phyloP scores from a whole-genome alignment of 2,888 invertebrate genomes.

The Tiphia femorata region DNA sequence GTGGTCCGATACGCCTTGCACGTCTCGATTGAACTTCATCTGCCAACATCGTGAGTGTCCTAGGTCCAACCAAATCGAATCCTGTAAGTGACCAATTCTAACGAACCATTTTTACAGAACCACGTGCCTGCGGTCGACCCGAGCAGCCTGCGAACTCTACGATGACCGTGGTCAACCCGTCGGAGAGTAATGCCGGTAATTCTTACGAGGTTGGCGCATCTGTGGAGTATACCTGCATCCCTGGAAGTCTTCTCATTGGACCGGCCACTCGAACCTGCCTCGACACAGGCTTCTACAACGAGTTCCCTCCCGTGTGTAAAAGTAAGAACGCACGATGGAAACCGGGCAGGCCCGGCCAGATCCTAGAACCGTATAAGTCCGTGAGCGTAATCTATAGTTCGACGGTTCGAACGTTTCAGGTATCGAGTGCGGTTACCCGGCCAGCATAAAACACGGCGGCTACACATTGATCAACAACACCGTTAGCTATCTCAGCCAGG shows the following conservation, averaged over 20 bases:
- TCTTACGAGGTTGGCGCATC: conserved; percentile 81
- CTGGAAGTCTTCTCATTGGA: conserved; percentile 89
- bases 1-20: conserved; percentile 93
- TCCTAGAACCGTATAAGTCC: background rate
- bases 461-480: conserved; percentile 88
- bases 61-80: background rate
- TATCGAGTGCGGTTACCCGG: conserved; percentile 91
- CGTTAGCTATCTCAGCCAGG: conserved; percentile 87
- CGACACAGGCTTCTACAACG: conserved; percentile 93
- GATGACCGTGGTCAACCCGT: conserved; percentile 72
- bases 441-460: conserved; percentile 85
- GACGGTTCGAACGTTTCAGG: conserved; percentile 70
- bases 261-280: conserved; percentile 86
- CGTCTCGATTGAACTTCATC: conserved; percentile 86
- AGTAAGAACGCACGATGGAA: conserved; percentile 81
- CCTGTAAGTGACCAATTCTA: background rate
- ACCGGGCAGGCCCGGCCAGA: too few relatives aligned
- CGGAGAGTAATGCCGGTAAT: conserved; percentile 75
- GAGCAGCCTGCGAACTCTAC: conserved; percentile 95
- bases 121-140: conserved; percentile 90
- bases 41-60: conserved; percentile 90
- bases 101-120: conserved; percentile 73
- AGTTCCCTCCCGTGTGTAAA: conserved; percentile 94
- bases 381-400: background rate
- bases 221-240: conserved; percentile 87